Base-by-base conservation (phyloP, 2,888 invertebrate species). In the Amphipyra tragopoginis region DNA sequence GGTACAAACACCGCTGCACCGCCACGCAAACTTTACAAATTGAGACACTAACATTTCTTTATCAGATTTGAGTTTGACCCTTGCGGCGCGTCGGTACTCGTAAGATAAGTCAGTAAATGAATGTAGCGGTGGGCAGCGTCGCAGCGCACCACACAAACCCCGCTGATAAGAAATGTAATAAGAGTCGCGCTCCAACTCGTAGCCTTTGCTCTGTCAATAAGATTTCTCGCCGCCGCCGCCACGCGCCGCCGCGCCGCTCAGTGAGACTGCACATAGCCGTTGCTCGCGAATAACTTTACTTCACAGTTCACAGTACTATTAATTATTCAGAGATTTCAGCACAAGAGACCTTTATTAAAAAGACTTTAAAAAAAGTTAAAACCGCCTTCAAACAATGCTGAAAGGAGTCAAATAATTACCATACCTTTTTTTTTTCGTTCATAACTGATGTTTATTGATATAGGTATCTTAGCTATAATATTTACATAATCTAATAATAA, bases 121-220 rank as follows among this genome's bases (percentile, higher is more conserved):
- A 48, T 48, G 40, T 13, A 14, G 21, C 43, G n/a, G 21, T 3
- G 21, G 21, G 21, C 21, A 3, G 21, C 21, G 10, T n/a, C 13
- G 34, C 34, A 6, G 52, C 11, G 13, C 21, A 9, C 52, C n/a
- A n/a, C 15, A 52, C 52, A 36, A 39, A 26, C 39, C 49, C n/a
- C 39, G 56, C 38, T 11, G 57, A 51, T 57, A 57, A 51, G n/a
- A 57, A 51, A 45, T 57, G 39, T 50, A 51, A 50, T 57, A 57
- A 57, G 44, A 14, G 26, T 44, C 38, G 43, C 11, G 26, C 49
- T 45, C 9, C 33, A 14, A 36, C 14, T 45, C 9, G 0, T 5
- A 5, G 42, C 26, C 42, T 10, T 3, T 9, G 36, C 14, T 38
- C 44, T 44, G 38, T 38, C 45, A 50, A 44, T 57, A 38, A 36